Percentiles rank a stretch among this genome's conserved stretches.
phyloP scores from a whole-genome alignment of 2,113 vertebrate species.

The Bubo bubo region DNA sequence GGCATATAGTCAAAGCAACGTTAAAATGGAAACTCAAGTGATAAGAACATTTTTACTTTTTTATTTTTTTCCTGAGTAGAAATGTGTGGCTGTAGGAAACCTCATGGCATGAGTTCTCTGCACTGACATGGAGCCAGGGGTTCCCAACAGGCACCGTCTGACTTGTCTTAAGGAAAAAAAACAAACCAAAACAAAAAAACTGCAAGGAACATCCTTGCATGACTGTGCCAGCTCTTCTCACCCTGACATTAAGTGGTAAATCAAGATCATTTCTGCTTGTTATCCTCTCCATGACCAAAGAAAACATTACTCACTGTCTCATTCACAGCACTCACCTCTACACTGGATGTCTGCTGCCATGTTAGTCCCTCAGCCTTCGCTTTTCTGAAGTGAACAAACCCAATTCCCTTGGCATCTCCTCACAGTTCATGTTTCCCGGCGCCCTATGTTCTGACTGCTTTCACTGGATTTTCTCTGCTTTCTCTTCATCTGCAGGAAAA shows the following conservation, averaged over 20 bases:
- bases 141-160: neutral
- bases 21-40: constrained; percentile 12
- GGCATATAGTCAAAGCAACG: constrained; percentile 61
- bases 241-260: neutral
- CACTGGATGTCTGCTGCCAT: neutral
- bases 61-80: neutral
- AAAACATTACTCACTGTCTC: neutral
- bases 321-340: neutral
- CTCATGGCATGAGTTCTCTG: neutral
- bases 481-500: neutral
- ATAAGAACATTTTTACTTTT: constrained; percentile 56
- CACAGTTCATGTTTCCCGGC: neutral
- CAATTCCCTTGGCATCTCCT: neutral
- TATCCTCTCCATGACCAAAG: neutral
- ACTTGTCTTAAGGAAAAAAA: neutral
- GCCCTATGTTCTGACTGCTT: neutral
- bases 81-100: neutral
- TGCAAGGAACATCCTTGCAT: neutral
- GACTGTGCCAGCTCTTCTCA: neutral
- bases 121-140: neutral
- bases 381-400: neutral
- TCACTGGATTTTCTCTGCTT: neutral
- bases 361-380: neutral
- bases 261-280: neutral
- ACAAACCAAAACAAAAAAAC: neutral